Conservation (phyloP, 2,113 vertebrate species). For the Cavia porcellus region DNA sequence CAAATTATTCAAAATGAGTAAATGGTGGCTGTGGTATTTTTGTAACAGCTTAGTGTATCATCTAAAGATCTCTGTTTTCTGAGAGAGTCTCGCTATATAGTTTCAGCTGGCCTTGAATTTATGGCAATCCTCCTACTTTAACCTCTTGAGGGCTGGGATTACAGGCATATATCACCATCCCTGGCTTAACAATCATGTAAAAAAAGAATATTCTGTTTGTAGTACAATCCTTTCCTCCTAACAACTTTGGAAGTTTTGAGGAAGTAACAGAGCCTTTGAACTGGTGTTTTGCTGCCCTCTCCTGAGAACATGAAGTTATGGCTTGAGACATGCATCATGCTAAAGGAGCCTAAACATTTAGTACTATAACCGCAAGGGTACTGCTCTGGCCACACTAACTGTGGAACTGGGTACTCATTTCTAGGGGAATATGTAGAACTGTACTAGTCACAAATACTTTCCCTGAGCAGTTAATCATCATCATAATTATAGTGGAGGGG, state of each 20-base stretch:
- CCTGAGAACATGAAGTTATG: slow-evolving; percentile 41
- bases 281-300: slow-evolving; percentile 75
- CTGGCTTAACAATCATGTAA: neutral
- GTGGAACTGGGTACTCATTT: neutral
- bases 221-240: neutral
- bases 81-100: neutral
- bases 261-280: neutral
- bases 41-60: neutral
- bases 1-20: slow-evolving; percentile 45
- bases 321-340: neutral
- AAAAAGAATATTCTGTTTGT: neutral
- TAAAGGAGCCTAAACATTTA: neutral
- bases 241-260: neutral
- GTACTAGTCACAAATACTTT: neutral
- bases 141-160: neutral
- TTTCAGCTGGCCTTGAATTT: neutral
- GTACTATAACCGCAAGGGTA: neutral
- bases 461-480: neutral
- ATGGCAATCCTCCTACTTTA: neutral
- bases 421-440: neutral
- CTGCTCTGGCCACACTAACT: neutral
- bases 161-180: neutral
- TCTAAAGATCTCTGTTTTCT: neutral
- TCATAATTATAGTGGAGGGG: too few species aligned
- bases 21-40: neutral